Conservation (phyloP, 2,888 invertebrate species). For the Spialia ferax region DNA sequence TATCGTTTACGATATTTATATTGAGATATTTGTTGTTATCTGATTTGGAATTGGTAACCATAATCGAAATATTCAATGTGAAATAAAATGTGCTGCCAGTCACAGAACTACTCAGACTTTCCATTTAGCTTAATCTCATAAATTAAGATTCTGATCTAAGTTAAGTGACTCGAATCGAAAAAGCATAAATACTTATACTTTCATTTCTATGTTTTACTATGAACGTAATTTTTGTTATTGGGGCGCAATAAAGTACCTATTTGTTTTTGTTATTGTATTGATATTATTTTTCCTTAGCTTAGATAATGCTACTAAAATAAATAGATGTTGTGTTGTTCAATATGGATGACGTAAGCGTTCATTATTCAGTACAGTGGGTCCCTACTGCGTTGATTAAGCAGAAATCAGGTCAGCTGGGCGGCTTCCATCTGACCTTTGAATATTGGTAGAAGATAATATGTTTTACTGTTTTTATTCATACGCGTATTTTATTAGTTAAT, state of each 20-base stretch:
- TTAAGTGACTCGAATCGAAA: too few relatives aligned
- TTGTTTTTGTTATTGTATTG: not conserved
- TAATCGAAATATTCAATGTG: too few relatives aligned
- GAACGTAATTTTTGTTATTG: too few relatives aligned
- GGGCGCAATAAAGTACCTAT: not conserved
- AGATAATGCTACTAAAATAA: constrained; percentile 15
- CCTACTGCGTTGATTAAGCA: constrained; percentile 28
- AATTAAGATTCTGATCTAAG: too few relatives aligned
- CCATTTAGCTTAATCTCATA: too few relatives aligned
- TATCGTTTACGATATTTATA: too few relatives aligned
- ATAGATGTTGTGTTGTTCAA: constrained; percentile 18
- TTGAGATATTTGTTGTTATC: too few relatives aligned
- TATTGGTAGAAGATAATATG: constrained; percentile 19
- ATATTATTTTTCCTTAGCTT: not conserved
- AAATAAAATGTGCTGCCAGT: too few relatives aligned
- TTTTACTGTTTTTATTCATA: constrained; percentile 17
- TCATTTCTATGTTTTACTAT: too few relatives aligned
- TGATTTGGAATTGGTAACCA: too few relatives aligned
- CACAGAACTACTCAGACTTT: too few relatives aligned
- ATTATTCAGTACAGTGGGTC: constrained; percentile 30
- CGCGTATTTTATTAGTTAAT: not conserved
- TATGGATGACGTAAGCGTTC: constrained; percentile 25
- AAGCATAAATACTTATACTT: too few relatives aligned
- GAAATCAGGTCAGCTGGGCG: constrained; percentile 35
- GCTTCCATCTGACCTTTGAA: constrained; percentile 29